Base-by-base conservation (phyloP, 2,888 invertebrate species). In the Cabera pusaria region DNA sequence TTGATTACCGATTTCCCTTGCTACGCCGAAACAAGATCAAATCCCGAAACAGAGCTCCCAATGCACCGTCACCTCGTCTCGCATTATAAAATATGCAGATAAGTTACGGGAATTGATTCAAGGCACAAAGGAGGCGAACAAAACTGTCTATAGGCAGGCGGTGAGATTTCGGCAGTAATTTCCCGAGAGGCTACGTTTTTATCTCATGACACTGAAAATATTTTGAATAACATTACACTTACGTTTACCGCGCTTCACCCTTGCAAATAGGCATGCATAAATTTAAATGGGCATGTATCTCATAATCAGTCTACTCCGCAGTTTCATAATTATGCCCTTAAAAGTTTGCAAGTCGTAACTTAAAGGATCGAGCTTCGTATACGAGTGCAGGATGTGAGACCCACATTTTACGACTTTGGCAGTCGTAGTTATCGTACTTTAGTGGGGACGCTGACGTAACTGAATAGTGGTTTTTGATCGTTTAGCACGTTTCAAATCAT, bases 31-130 rank as follows among this genome's bases (percentile, higher is more conserved):
- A 64, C 60, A 63, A 56, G 64, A 60, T 64, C 52, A 64, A 66
- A 56, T 69, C 72, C 71, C 74, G 53, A 54, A 63, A 66, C 70
- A 63, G 65, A 61, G 64, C 62, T 68, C 54, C 56, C 64, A 62
- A 64, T 74, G 74, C 72, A 73, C 56, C 74, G 72, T 75, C 76
- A 74, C 76, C 76, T 72, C 76, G 74, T 67, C 72, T 81, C 76
- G 72, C 73, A 68, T 81, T 83, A 83, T 87, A 83, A 86, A 86
- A 85, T 85, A 86, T 87, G 86, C 80, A 87, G 78, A 86, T 84
- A 84, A 80, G 85, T 84, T 79, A 82, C 77, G 83, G 85, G 86
- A 85, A 87, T 87, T 86, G 86, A 87, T 87, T 86, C 82, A 64
- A 71, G 72, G 78, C 83, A 84, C 86, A 86, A 83, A 86, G 79